phyloP scores from a whole-genome alignment of 1,140 invertebrate genomes.

The Aphaenogaster rudis region DNA sequence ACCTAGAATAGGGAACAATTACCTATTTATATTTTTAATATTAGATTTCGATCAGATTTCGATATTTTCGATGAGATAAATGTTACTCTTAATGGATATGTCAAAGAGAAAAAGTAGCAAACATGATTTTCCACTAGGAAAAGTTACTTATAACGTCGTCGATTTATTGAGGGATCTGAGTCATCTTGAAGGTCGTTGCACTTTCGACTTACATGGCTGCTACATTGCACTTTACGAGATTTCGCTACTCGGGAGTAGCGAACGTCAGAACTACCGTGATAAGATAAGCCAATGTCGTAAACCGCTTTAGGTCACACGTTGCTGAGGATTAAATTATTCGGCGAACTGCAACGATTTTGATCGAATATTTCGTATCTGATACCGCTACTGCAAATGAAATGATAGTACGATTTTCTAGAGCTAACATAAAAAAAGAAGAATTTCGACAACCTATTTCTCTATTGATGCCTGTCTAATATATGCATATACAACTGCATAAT shows the following conservation, averaged over 20 bases:
- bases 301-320: constrained; percentile 16
- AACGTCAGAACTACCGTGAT: constrained; percentile 46
- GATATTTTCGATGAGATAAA: not conserved
- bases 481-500: not conserved
- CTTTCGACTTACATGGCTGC: not conserved
- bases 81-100: not conserved
- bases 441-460: not conserved
- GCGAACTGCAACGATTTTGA: constrained; percentile 10
- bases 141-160: not conserved
- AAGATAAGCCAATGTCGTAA: constrained; percentile 63
- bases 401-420: not conserved
- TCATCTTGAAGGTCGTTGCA: constrained; percentile 34
- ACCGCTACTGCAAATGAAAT: not conserved
- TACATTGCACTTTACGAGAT: constrained; percentile 40
- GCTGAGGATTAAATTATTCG: constrained; percentile 16
- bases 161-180: constrained; percentile 5
- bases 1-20: not conserved
- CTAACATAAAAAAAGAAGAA: not conserved
- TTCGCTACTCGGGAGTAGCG: constrained; percentile 10
- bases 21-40: not conserved
- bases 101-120: not conserved
- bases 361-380: not conserved
- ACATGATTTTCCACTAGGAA: not conserved
- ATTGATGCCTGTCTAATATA: not conserved
- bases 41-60: not conserved